phyloP scores from a whole-genome alignment of 2,797 vertebrate genomes.

The Phylloscopus collybita region DNA sequence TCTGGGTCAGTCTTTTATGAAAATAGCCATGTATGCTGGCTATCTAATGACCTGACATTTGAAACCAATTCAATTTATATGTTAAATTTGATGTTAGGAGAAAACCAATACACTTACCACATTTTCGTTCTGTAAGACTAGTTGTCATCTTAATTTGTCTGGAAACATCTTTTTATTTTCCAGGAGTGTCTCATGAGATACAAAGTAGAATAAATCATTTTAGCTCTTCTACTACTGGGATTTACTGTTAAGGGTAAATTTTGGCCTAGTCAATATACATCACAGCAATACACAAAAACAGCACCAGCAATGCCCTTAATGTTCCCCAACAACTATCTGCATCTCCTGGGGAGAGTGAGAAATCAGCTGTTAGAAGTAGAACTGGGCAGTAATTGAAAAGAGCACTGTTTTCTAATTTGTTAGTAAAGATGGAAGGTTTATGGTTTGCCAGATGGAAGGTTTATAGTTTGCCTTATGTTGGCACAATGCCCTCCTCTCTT shows the following conservation, averaged over 20 bases:
- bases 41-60: constrained; percentile 54
- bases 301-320: not conserved
- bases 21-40: not conserved
- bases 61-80: constrained; percentile 54
- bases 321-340: not conserved
- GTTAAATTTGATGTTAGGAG: constrained; percentile 38
- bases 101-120: not conserved
- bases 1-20: constrained; percentile 44
- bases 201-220: constrained; percentile 14
- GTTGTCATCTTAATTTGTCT: constrained; percentile 31
- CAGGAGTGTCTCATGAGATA: not conserved
- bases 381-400: not conserved
- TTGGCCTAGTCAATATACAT: not conserved
- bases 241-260: not conserved
- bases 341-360: not conserved
- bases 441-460: not conserved
- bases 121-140: not conserved
- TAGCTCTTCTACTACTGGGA: not conserved
- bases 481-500: fast-evolving
- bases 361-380: not conserved
- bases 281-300: not conserved
- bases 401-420: not conserved
- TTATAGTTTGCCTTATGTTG: not conserved
- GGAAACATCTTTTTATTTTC: constrained; percentile 30
- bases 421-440: not conserved